A percentile compares a stretch with the other conserved stretches of the same genome.
Evolutionary conservation across 2,797 vertebrate species (phyloP).

Genomic region (Galaxias olidus): DNA sequence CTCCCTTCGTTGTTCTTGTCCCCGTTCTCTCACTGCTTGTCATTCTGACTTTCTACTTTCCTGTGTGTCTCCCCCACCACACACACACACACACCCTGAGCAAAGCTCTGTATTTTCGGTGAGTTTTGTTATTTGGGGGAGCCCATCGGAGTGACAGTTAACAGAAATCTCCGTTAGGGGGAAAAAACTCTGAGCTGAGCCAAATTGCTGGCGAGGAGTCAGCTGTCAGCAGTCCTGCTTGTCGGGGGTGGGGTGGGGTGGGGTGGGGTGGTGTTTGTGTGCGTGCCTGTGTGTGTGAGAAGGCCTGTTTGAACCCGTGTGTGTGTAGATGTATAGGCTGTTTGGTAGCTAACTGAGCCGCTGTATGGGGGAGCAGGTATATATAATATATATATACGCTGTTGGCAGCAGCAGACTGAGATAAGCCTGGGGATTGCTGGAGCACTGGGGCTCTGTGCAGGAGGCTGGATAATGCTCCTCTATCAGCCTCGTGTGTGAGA

Average conservation of each 20-base stretch:
- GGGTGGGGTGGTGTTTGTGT: slow-evolving; percentile 16
- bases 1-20: neutral
- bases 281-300: slow-evolving; percentile 7
- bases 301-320: slow-evolving; percentile 1
- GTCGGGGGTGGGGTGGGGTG: slow-evolving; percentile 7
- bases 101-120: neutral
- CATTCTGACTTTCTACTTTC: too few species aligned
- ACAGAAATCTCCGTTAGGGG: slow-evolving; percentile 43
- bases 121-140: slow-evolving; percentile 46
- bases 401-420: slow-evolving; percentile 50
- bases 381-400: slow-evolving; percentile 21
- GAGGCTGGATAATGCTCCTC: slow-evolving; percentile 50
- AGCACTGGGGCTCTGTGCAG: slow-evolving; percentile 48
- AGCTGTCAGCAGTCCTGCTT: slow-evolving; percentile 35
- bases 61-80: neutral
- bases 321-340: slow-evolving; percentile 27
- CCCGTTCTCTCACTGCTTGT: neutral
- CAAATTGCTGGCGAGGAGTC: slow-evolving; percentile 32
- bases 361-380: neutral
- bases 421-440: slow-evolving; percentile 63
- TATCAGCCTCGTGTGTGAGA: slow-evolving; percentile 29
- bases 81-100: neutral
- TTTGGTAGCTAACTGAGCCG: slow-evolving; percentile 48
- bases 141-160: slow-evolving; percentile 43
- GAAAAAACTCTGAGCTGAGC: slow-evolving; percentile 22